phyloP scores from a whole-genome alignment of 2,888 invertebrate species.

The Acanthosepion lycidas region DNA sequence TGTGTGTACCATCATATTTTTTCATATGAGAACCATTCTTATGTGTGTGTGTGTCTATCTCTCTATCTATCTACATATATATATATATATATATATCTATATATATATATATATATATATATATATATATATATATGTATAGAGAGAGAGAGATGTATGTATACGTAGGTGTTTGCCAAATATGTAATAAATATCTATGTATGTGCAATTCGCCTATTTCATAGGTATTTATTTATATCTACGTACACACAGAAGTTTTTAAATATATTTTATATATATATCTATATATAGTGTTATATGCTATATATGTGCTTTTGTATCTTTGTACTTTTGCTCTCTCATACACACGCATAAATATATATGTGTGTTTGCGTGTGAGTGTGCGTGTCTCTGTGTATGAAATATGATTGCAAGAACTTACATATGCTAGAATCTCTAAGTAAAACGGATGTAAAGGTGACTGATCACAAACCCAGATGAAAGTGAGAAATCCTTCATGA shows the following conservation, averaged over 20 bases:
- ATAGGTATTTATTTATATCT: no score
- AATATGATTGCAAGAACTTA: not conserved
- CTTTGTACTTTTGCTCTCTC: no score
- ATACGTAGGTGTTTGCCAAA: not conserved
- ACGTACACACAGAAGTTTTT: no score
- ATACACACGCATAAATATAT: not conserved
- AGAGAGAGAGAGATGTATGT: not conserved
- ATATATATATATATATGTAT: not conserved
- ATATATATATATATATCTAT: not conserved
- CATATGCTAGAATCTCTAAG: not conserved
- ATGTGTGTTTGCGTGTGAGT: no score
- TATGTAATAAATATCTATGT: no score
- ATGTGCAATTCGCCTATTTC: not conserved
- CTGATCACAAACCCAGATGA: not conserved
- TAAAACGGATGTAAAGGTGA: not conserved
- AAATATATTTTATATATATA: no score
- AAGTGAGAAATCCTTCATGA: constrained; percentile 14
- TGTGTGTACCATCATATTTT: no score
- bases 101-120: not conserved
- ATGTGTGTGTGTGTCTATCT: no score
- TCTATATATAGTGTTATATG: no score
- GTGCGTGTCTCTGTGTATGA: not conserved
- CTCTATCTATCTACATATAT: no score
- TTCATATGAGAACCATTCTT: no score
- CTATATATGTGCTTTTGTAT: no score